These are phyloP conservation scores for Drosophila repletoides DNA, from an alignment of 1,140 invertebrate genomes.

Conservation along the genomic window DNA sequence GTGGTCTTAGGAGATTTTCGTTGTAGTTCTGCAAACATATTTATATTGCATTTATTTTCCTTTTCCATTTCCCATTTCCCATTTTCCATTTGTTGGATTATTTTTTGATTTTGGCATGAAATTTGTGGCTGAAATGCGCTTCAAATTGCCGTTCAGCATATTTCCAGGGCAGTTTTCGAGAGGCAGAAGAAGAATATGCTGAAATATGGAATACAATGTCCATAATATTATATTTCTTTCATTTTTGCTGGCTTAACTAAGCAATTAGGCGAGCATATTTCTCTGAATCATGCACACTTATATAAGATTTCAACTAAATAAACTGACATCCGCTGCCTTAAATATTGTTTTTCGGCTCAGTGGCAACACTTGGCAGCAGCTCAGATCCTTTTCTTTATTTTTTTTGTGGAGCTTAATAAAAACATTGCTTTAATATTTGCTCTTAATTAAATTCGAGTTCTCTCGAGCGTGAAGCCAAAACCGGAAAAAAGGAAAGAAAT, in stretches of 20 bases:
- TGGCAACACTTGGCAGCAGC: conserved; percentile 18
- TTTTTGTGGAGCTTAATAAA: conserved; percentile 38
- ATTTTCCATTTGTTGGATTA: not conserved
- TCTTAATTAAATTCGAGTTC: conserved; percentile 73
- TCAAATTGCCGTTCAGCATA: not conserved
- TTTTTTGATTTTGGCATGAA: not conserved
- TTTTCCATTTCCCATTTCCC: not conserved
- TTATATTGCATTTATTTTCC: not conserved
- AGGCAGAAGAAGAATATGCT: not conserved
- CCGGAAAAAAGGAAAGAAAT: conserved; percentile 35
- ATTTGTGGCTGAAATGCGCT: not conserved
- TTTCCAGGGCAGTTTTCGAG: too few relatives aligned
- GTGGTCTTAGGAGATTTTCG: not conserved
- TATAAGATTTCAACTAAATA: conserved; percentile 12
- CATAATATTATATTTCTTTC: not conserved
- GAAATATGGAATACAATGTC: not conserved
- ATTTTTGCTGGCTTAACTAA: not conserved
- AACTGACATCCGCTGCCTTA: conserved; percentile 19
- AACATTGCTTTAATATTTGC: conserved; percentile 69
- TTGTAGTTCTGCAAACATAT: not conserved
- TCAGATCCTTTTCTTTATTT: not conserved
- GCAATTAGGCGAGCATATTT: conserved; percentile 10
- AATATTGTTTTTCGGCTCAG: not conserved
- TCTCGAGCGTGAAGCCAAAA: conserved; percentile 57
- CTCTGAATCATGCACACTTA: not conserved